Evolutionary conservation across 2,113 vertebrate species (phyloP).

Genomic region (Grammomys surdaster): DNA sequence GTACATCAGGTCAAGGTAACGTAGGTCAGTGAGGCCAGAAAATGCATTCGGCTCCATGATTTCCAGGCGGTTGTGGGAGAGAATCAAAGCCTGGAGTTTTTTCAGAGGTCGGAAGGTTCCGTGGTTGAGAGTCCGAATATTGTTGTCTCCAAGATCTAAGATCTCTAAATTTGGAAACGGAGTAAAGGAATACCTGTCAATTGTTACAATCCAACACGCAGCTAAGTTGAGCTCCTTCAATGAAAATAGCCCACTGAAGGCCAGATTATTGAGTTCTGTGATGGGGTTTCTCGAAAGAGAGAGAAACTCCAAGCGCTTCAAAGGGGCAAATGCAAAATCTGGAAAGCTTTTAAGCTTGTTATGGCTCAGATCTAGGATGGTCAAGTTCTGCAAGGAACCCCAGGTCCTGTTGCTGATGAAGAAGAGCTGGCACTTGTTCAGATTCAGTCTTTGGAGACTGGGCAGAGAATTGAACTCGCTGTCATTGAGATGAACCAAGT

Average conservation of each 20-base stretch:
- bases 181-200: constrained; percentile 84
- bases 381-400: constrained; percentile 53
- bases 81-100: constrained; percentile 86
- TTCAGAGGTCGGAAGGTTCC: constrained; percentile 84
- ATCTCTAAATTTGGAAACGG: constrained; percentile 84
- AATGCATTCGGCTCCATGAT: constrained; percentile 83
- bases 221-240: constrained; percentile 89
- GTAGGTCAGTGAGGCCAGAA: constrained; percentile 84
- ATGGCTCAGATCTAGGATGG: constrained; percentile 77
- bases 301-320: constrained; percentile 81
- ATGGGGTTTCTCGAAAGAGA: constrained; percentile 89
- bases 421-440: constrained; percentile 57
- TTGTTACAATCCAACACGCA: constrained; percentile 91
- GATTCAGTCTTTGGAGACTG: constrained; percentile 56
- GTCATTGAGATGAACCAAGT: constrained; percentile 51
- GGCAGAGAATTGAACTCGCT: constrained; percentile 70
- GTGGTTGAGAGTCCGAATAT: constrained; percentile 88
- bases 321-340: constrained; percentile 85
- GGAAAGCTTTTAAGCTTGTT: constrained; percentile 81
- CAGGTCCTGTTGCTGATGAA: constrained; percentile 67
- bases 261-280: constrained; percentile 81
- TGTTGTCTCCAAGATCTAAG: constrained; percentile 91
- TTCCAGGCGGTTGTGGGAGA: constrained; percentile 90
- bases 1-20: constrained; percentile 89
- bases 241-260: constrained; percentile 84